Evolutionary conservation across 2,797 vertebrate genomes (phyloP).

Genomic region (Borostomias antarcticus): DNA sequence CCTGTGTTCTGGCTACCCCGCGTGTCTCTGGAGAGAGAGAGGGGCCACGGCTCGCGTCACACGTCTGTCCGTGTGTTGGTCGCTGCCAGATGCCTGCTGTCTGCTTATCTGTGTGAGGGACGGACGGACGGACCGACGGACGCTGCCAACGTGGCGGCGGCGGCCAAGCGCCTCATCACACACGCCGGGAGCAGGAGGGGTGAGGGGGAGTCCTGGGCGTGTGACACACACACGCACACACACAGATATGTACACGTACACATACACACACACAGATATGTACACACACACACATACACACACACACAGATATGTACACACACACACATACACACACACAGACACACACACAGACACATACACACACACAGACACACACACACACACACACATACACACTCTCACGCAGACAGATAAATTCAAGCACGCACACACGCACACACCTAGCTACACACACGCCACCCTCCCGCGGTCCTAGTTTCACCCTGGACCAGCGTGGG

Average conservation of each 20-base stretch:
- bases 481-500: too few species aligned
- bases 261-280: conserved; percentile 13
- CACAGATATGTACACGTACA: too few species aligned
- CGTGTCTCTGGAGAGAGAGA: conserved; percentile 35
- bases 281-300: background rate
- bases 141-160: conserved; percentile 22
- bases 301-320: background rate
- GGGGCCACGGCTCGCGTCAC: conserved; percentile 45
- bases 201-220: conserved; percentile 23
- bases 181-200: conserved; percentile 24
- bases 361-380: conserved; percentile 7
- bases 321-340: conserved; percentile 10
- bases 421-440: background rate
- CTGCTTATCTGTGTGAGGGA: conserved; percentile 56
- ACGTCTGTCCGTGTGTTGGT: conserved; percentile 34
- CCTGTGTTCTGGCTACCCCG: conserved; percentile 9
- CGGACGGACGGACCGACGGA: conserved; percentile 27
- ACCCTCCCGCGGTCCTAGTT: background rate
- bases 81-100: conserved; percentile 53
- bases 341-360: conserved; percentile 4
- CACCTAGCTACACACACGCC: background rate
- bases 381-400: background rate
- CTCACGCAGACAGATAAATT: conserved; percentile 31
- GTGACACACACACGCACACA: conserved; percentile 3
- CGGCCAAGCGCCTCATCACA: conserved; percentile 53